Evolutionary conservation across 2,797 vertebrate species (phyloP).

Genomic region (Prunella strophiata): DNA sequence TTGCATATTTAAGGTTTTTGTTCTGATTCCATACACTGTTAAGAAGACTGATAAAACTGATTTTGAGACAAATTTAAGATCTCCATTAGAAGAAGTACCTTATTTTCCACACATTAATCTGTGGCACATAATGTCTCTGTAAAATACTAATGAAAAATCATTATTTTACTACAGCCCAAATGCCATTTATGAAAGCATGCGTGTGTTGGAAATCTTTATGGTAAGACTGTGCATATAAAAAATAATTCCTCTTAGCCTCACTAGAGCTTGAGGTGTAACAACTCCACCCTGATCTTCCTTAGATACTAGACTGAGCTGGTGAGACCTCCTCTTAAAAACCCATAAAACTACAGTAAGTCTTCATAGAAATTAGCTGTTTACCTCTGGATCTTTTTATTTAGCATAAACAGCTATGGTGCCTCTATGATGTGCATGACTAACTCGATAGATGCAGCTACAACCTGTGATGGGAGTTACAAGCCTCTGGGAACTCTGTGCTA

Average conservation of each 20-base stretch:
- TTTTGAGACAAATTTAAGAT: not conserved
- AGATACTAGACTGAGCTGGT: not conserved
- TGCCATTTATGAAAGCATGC: not conserved
- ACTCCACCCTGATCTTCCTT: not conserved
- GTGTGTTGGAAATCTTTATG: not conserved
- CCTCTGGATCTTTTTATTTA: not conserved
- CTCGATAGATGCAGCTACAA: not conserved
- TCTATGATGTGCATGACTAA: not conserved
- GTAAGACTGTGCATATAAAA: not conserved
- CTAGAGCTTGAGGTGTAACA: not conserved
- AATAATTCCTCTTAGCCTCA: not conserved
- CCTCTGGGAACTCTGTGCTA: not conserved
- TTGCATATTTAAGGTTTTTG: not conserved
- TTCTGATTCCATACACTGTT: not conserved
- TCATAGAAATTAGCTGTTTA: not conserved
- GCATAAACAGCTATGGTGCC: not conserved
- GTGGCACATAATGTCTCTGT: not conserved
- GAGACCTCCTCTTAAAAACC: not conserved
- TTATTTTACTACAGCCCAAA: not conserved
- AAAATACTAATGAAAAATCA: not conserved
- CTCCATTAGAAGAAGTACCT: not conserved
- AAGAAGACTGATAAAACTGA: not conserved
- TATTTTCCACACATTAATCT: not conserved
- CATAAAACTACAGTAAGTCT: not conserved
- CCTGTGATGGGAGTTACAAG: not conserved